A percentile compares a stretch with the other conserved stretches of the same genome.
phyloP scores from a whole-genome alignment of 2,888 invertebrate genomes.

The Oscheius sp. region DNA sequence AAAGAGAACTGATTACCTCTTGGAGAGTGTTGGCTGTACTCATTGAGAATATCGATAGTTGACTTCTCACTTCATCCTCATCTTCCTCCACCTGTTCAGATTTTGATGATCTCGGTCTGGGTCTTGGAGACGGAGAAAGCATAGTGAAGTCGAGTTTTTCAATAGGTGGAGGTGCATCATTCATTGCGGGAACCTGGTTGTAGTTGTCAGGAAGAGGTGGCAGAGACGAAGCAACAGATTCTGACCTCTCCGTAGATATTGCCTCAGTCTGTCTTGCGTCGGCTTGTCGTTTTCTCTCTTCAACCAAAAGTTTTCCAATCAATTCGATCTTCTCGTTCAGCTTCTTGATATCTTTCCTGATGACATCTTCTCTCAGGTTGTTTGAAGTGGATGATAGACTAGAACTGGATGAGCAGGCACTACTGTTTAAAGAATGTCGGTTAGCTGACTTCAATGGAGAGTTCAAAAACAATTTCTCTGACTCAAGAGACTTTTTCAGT shows the following conservation, averaged over 20 bases:
- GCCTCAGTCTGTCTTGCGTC: not conserved
- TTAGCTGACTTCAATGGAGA: not conserved
- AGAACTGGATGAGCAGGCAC: conserved; percentile 3
- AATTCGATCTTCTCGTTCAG: conserved; percentile 25
- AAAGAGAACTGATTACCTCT: not conserved
- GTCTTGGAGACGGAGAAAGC: conserved; percentile 15
- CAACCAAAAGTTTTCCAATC: conserved; percentile 11
- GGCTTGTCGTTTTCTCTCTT: not conserved
- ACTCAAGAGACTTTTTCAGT: not conserved
- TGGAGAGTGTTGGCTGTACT: conserved; percentile 17
- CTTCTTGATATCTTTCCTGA: conserved; percentile 16
- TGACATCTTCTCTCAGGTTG: conserved; percentile 10
- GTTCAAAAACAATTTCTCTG: conserved; percentile 8
- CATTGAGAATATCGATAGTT: not conserved
- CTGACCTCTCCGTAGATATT: not conserved
- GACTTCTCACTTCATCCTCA: conserved; percentile 10
- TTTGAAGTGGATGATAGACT: conserved; percentile 4
- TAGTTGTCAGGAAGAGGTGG: conserved; percentile 18
- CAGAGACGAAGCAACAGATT: conserved; percentile 10
- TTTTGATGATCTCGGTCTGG: not conserved
- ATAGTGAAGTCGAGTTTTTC: conserved; percentile 23
- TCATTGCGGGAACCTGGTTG: conserved; percentile 14
- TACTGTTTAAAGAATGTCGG: not conserved
- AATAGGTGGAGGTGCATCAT: not conserved
- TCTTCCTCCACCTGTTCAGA: conserved; percentile 10